phyloP scores from a whole-genome alignment of 2,113 vertebrate genomes.

The Alosa alosa region DNA sequence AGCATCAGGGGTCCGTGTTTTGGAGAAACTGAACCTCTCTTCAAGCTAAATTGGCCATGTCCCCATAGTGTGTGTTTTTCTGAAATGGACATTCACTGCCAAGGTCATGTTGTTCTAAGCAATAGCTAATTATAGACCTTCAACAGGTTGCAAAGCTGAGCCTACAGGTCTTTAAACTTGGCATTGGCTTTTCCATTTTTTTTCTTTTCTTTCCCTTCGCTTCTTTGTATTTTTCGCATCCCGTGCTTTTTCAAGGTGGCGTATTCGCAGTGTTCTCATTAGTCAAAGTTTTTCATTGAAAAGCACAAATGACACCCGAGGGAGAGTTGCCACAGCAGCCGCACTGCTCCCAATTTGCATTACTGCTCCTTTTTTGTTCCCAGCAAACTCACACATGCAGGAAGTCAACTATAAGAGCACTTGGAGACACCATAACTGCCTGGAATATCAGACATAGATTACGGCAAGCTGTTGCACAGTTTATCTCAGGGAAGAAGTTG shows the following conservation, averaged over 20 bases:
- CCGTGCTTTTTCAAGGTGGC: neutral
- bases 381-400: neutral
- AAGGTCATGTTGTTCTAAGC: neutral
- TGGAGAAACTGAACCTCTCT: neutral
- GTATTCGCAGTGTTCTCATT: conserved; percentile 33
- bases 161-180: neutral
- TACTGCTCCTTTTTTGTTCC: neutral
- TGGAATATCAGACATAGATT: neutral
- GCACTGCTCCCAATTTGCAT: neutral
- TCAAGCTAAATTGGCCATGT: neutral
- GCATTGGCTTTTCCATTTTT: neutral
- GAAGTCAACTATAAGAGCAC: neutral
- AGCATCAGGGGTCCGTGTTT: neutral
- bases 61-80: neutral
- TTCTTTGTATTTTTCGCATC: neutral
- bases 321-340: conserved; percentile 18
- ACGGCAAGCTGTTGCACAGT: neutral
- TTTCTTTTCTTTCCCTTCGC: neutral
- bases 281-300: conserved; percentile 41
- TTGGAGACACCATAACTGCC: neutral
- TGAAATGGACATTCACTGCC: neutral
- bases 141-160: conserved; percentile 11
- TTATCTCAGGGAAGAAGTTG: neutral
- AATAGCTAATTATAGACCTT: conserved; percentile 18
- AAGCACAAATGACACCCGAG: conserved; percentile 38